These are phyloP conservation scores for Oscheius onirici DNA, from an alignment of 2,888 invertebrate genomes.

Conservation along the genomic window DNA sequence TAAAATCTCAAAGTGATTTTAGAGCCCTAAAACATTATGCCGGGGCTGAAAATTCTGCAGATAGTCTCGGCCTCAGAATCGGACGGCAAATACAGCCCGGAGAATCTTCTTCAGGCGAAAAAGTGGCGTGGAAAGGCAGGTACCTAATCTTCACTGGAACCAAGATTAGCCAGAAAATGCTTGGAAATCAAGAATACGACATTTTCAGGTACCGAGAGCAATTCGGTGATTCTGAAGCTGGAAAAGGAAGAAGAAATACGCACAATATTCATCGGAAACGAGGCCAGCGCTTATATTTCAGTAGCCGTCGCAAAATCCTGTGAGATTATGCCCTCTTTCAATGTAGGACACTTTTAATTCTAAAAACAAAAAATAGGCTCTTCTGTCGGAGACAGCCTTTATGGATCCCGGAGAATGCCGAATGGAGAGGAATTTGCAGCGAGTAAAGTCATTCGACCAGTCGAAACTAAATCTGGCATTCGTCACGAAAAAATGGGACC, in stretches of 20 bases:
- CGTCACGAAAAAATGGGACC: not conserved
- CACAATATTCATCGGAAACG: slow-evolving; percentile 19
- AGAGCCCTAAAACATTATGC: too few species aligned
- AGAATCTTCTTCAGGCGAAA: not conserved
- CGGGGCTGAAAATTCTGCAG: too few species aligned
- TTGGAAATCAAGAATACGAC: not conserved
- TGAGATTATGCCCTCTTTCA: slow-evolving; percentile 5
- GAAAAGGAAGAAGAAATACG: slow-evolving; percentile 12
- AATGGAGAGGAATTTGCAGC: slow-evolving; percentile 5
- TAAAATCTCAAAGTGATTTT: too few species aligned
- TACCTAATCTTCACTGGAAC: not conserved
- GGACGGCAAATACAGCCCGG: slow-evolving; percentile 7
- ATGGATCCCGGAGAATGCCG: slow-evolving; percentile 12
- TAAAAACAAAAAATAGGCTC: not conserved
- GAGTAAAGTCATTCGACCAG: not conserved
- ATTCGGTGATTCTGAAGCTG: slow-evolving; percentile 7
- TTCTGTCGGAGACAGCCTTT: slow-evolving; percentile 2
- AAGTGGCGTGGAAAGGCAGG: slow-evolving; percentile 13
- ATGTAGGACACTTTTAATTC: not conserved
- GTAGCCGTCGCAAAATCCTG: slow-evolving; percentile 20
- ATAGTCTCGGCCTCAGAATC: slow-evolving; percentile 14
- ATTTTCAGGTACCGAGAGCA: slow-evolving; percentile 2
- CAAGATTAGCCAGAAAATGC: too few species aligned
- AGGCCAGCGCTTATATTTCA: slow-evolving; percentile 10
- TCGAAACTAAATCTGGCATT: not conserved